Base-by-base conservation (phyloP, 2,113 vertebrate species). In the Morphnarchus princeps region DNA sequence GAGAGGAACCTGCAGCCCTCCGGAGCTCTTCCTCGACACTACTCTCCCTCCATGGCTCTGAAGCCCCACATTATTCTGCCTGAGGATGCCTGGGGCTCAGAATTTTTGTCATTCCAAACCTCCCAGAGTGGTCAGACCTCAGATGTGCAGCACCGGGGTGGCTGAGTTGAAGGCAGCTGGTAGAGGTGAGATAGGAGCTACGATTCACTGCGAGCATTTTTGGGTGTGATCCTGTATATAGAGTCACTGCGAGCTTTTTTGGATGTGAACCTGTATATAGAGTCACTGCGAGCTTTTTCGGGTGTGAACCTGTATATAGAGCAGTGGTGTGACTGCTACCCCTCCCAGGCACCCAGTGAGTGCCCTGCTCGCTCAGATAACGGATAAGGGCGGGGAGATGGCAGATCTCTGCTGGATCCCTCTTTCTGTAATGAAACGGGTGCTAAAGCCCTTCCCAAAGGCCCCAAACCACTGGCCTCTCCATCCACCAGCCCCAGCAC, bases 281-380 rank as follows among this genome's bases (percentile, higher is more conserved):
- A 34, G 16, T 45, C 45, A 19, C 18, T 19, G 45, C 19, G 45
- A 47, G 16, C 5, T 21, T 47, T 47, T 47, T 13, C 3, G 49
- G 49, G 49, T 26, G 49, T 52, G 25, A 52, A 0, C 5, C 50
- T 52, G 10, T 2, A 5, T 0, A 5, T 0, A 13, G 29, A 34
- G 16, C 73, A 17, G 52, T 0, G 31, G 36, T 45, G 72, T 3
- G 7, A 10, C 12, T 38, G 0, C 62, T 9, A 18, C 45, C 67
- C 65, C 66, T 85, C 62, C 87, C 83, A 6, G 11, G 9, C 72
- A 16, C 40, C 34, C 43, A 1, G 57, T 0, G 38, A 1, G 66
- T 0, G 38, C 43, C 82, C 69, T 11, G 83, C 67, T 40, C 36
- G 0, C 43, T 1, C 36, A 6, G 72, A 20, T 20, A 88, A 20